These are phyloP conservation scores for Carassius carassius DNA, from an alignment of 2,113 vertebrate genomes.

Conservation along the genomic window DNA sequence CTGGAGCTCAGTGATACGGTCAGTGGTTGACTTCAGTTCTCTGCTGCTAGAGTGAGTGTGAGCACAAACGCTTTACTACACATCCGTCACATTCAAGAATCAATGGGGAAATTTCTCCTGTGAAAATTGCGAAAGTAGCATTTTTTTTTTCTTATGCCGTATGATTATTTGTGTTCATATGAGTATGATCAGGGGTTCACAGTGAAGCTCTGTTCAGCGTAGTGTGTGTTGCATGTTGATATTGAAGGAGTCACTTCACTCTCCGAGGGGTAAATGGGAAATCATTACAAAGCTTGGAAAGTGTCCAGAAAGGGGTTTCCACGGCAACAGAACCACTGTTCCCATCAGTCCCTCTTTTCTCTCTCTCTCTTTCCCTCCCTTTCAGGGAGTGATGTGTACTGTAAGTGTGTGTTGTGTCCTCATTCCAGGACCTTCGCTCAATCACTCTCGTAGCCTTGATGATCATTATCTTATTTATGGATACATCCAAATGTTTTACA, in stretches of 20 bases:
- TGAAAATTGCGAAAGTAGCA: background rate
- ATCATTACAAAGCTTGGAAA: conserved; percentile 76
- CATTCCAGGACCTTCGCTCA: conserved; percentile 31
- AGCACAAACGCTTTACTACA: conserved; percentile 18
- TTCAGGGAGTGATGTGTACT: conserved; percentile 29
- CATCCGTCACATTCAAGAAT: background rate
- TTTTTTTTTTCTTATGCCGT: conserved; percentile 1
- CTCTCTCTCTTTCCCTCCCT: conserved; percentile 17
- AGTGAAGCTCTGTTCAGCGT: background rate
- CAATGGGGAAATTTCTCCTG: conserved; percentile 22
- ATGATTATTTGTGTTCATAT: conserved; percentile 29
- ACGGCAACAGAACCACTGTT: conserved; percentile 64
- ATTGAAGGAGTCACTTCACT: conserved; percentile 47
- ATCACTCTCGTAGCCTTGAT: background rate
- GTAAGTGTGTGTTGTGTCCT: conserved; percentile 30
- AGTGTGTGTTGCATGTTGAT: conserved; percentile 53
- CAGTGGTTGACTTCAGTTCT: background rate
- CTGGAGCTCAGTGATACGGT: conserved; percentile 8
- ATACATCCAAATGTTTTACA: background rate
- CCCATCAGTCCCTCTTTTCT: conserved; percentile 48
- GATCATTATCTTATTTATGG: conserved; percentile 19
- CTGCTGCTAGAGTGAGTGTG: background rate
- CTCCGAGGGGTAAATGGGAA: conserved; percentile 68
- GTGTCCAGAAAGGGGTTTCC: conserved; percentile 73
- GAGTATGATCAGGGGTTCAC: conserved; percentile 4